Base-by-base conservation (phyloP, 1,140 invertebrate species). In the Bombus sylvicola region DNA sequence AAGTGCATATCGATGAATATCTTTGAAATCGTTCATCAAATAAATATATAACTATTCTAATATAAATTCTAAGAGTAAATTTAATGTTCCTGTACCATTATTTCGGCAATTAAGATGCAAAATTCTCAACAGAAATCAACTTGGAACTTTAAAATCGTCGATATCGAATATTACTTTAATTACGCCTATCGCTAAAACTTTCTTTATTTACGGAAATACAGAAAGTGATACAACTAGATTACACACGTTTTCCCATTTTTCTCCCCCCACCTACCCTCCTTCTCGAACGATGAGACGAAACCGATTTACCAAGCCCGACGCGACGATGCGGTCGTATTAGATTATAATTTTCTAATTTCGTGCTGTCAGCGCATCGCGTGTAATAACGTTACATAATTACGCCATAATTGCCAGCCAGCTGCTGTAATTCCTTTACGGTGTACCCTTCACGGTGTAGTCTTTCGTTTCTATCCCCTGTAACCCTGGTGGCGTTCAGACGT, bases 291-390 rank as follows among this genome's bases (percentile, higher is more conserved):
- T 31, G 41, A 81, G 53, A 25, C 53, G 76, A 92, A 87, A 76
- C 25, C 74, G 83, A 89, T 89, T 92, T 81, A 87, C 68, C 79
- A 73, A 79, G 71, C 76, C 41, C 86, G 89, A 77, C 88, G 79
- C 86, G 89, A 77, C 88, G 79, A 79, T 82, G 88, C 85, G 81
- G 85, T 92, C 69, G 72, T 80, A 91, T 92, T 92, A 85, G 87
- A 88, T 93, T 91, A 91, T 86, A 92, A 93, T 92, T 92, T 89
- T 88, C 86, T 89, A 93, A 93, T 94, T 91, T 89, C 57, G 69
- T 78, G 83, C 80, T 84, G 90, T 91, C 89, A 85, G 78, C 77
- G 78, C 77, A 89, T 78, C 85, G 79, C 87, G 83, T 87, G 91
- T 94, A 92, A 94, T 83, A 31, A 89, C 83, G 90, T 94, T 93